Base-by-base conservation (phyloP, 2,113 vertebrate species). In the Lanius collurio region DNA sequence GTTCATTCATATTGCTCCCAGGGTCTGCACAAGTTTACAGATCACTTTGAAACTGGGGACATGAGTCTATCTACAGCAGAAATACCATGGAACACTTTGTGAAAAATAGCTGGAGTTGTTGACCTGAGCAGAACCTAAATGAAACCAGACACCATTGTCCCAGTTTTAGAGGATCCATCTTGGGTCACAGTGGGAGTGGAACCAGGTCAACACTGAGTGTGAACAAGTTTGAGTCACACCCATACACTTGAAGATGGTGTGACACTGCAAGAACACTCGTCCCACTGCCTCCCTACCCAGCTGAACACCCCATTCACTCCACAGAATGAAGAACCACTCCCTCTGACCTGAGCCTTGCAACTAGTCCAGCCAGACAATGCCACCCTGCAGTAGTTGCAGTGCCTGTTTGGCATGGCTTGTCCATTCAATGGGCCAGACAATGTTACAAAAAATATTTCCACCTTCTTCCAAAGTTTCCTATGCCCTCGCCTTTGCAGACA, bases 101-200 rank as follows among this genome's bases (percentile, higher is more conserved):
- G 47, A 77, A 88, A 85, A 89, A 63, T 17, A 63, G 23, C 55
- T 65, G 2, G 3, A 77, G 14, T 39, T 28, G 1, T 13, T 69
- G 75, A 74, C 68, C 63, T 74, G 62, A 88, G 63, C 33, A 75
- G 60, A 62, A 73, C 24, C 41, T 75, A 80, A 94, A 75, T 1
- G 37, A 96, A 95, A 92, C n/a, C 65, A 93, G 49, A 60, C 46
- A 63, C 37, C 3, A 2, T 9, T 73, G 80, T 42, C 80, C 65
- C 56, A 81, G 62, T 87, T 95, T 90, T 78, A 95, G 79, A 75
- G 11, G 44, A 93, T 39, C 77, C 56, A 55, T 68, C 26, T 68
- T 74, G 76, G 46, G n/a, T 65, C 9, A 30, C 41, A 84, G 69
- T 7, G 0, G 49, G 60, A 67, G 69, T 15, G 30, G 47, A 95